Percentiles rank a stretch among this genome's conserved stretches.
phyloP scores from a whole-genome alignment of 2,888 invertebrate species.

The Acheta domesticus region DNA sequence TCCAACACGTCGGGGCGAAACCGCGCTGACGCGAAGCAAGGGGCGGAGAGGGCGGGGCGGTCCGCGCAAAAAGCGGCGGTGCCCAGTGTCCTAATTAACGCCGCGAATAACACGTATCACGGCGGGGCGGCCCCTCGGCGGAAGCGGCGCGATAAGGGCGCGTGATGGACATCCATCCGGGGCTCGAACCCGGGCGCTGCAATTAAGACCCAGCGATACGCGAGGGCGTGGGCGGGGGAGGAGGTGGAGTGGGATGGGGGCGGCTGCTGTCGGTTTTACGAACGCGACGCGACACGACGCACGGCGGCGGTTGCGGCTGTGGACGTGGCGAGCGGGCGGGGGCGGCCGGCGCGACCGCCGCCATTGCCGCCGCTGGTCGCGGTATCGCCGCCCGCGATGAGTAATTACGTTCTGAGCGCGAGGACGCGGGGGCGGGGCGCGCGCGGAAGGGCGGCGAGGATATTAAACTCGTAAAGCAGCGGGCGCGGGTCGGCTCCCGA shows the following conservation, averaged over 20 bases:
- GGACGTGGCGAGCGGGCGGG: neutral
- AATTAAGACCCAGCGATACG: no score
- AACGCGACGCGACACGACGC: no score
- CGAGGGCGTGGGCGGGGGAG: no score
- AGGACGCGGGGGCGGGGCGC: neutral
- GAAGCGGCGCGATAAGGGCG: neutral
- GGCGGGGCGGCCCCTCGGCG: neutral
- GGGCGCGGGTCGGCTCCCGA: no score
- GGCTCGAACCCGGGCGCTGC: neutral
- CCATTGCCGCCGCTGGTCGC: neutral
- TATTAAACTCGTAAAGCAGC: slow-evolving; percentile 7
- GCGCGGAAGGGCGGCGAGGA: neutral
- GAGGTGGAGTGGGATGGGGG: no score
- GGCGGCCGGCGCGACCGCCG: neutral
- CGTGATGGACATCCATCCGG: neutral
- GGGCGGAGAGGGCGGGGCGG: neutral
- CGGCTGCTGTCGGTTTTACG: no score
- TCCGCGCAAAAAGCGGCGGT: no score
- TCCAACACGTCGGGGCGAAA: neutral
- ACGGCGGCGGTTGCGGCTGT: neutral
- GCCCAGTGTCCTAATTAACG: neutral
- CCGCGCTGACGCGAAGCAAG: neutral
- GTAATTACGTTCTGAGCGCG: neutral
- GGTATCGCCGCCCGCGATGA: neutral
- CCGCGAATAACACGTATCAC: neutral